phyloP scores from a whole-genome alignment of 2,113 vertebrate genomes.

The Amblyornis subalaris region DNA sequence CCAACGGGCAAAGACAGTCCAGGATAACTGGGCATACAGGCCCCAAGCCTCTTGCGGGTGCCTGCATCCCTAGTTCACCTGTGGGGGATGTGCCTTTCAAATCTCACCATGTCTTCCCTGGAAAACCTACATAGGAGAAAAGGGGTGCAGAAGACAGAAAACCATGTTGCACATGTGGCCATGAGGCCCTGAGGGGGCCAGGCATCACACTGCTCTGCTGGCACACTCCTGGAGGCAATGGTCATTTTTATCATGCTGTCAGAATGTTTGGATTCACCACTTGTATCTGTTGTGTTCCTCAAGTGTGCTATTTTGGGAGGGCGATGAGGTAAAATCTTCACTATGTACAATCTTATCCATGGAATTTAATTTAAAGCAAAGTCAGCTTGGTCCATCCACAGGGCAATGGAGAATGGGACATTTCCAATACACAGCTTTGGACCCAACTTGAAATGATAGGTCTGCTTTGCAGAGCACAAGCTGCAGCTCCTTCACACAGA shows the following conservation, averaged over 20 bases:
- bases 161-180: rapidly evolving
- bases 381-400: neutral
- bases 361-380: neutral
- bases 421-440: neutral
- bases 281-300: neutral
- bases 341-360: neutral
- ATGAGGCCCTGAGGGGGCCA: neutral
- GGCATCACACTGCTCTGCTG: rapidly evolving
- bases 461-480: neutral
- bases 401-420: neutral
- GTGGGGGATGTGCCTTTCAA: neutral
- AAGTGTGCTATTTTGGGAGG: neutral
- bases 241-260: neutral
- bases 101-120: neutral
- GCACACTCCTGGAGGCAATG: rapidly evolving
- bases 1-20: neutral
- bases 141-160: neutral
- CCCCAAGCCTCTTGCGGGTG: neutral
- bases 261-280: neutral
- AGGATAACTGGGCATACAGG: neutral
- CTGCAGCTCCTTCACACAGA: neutral
- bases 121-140: rapidly evolving
- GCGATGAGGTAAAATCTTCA: neutral
- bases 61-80: neutral
- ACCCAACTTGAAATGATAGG: neutral